phyloP scores from a whole-genome alignment of 2,888 invertebrate species.

The Carterocephalus palaemon region DNA sequence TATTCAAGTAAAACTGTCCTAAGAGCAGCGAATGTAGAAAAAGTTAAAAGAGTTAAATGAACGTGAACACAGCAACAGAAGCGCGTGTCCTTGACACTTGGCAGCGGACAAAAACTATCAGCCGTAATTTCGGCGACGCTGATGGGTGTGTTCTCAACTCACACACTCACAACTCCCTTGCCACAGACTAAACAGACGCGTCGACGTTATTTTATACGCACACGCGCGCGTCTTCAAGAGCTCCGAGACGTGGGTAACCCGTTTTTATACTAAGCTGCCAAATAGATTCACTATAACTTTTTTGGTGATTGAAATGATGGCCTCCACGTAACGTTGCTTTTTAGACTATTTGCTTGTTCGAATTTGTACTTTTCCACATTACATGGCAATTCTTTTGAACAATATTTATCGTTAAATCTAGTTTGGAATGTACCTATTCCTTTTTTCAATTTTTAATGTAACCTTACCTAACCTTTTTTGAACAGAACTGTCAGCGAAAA shows the following conservation, averaged over 20 bases:
- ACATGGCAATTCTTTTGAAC: too few relatives aligned
- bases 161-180: constrained; percentile 39
- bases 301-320: constrained; percentile 3
- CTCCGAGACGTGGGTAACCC: constrained; percentile 18
- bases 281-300: constrained; percentile 13
- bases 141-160: constrained; percentile 68
- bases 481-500: too few relatives aligned
- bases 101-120: constrained; percentile 70
- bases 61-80: constrained; percentile 54
- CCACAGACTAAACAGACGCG: constrained; percentile 46
- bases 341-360: constrained; percentile 14
- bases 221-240: constrained; percentile 19
- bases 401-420: too few relatives aligned
- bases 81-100: constrained; percentile 72
- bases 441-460: too few relatives aligned
- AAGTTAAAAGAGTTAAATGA: constrained; percentile 17
- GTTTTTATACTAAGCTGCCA: constrained; percentile 16
- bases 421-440: too few relatives aligned
- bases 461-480: too few relatives aligned
- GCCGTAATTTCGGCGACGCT: constrained; percentile 61
- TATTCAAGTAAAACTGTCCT: constrained; percentile 3
- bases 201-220: constrained; percentile 20
- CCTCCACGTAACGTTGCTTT: constrained; percentile 2
- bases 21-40: constrained; percentile 6
- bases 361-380: constrained; percentile 3